Evolutionary conservation across 2,888 invertebrate species (phyloP), one percentile per base, ranked within the genome.

Genomic region (Archips xylosteana): DNA sequence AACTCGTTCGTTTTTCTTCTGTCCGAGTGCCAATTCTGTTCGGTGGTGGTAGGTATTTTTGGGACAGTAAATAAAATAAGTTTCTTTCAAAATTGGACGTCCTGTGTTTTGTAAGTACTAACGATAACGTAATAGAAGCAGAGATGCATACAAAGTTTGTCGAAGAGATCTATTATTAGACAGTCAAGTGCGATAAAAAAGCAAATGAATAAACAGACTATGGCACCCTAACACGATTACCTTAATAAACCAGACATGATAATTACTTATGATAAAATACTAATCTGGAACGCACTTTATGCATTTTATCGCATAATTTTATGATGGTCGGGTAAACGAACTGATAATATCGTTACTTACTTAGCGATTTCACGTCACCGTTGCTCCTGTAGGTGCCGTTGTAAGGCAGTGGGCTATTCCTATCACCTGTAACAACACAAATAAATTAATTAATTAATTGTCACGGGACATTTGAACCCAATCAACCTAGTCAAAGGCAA

Each of bases 311-410:
- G 57, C 57, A 32, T 12, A 57, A 2, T 57, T 57, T 57, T 66
- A 54, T 66, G 15, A 66, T 13, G 23, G 15, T 54, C 64, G 65
- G 32, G 36, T 65, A 66, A 64, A 66, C 66, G 34, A 54, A 34
- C 1, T 63, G 10, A 65, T 49, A 51, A 76, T 76, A 23, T 32
- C 10, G 23, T 12, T 57, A 57, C 92, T 90, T 85, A 94, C 94
- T 91, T 15, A 92, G 83, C 54, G 93, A 92, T 85, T 89, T 94
- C 8, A 84, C 79, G 77, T 94, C 94, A 51, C 87, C 92, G 82
- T 90, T 73, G 13, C 68, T 92, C 79, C 81, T 86, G 64, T 84
- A 84, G 75, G 82, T 88, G n/a, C 88, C 86, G 75, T 86, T 89
- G 75, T 86, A 89, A 4, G 84, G 77, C 23, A 86, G 75, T n/a